Conservation (phyloP, 2,888 invertebrate species). For the Melinaea marsaeus region DNA sequence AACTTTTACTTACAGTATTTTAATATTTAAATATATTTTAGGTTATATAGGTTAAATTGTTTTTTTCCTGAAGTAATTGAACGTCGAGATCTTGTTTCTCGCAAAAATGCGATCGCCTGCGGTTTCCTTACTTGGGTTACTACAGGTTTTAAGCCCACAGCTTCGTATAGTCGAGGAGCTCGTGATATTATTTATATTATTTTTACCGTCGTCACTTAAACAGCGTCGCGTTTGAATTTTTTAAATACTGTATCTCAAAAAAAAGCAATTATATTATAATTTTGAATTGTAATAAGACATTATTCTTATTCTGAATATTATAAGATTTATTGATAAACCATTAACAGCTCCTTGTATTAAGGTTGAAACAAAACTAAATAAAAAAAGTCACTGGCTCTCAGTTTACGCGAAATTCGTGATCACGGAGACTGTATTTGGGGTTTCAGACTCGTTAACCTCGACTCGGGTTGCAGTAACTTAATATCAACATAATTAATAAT, state of each 20-base stretch:
- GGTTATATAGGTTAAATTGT: slow-evolving; percentile 3
- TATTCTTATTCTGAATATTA: no score
- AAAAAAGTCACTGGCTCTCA: neutral
- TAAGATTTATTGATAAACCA: no score
- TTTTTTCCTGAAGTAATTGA: slow-evolving; percentile 28
- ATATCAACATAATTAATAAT: slow-evolving; percentile 15
- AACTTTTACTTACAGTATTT: neutral
- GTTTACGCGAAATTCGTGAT: slow-evolving; percentile 21
- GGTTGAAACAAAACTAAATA: neutral
- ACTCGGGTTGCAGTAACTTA: slow-evolving; percentile 18
- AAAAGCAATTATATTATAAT: no score
- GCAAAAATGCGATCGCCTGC: slow-evolving; percentile 55
- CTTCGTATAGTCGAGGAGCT: neutral
- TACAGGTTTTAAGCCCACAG: slow-evolving; percentile 48
- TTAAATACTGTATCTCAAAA: no score
- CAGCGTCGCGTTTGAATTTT: no score
- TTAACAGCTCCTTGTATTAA: neutral
- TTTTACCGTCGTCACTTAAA: no score
- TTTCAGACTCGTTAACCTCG: slow-evolving; percentile 29
- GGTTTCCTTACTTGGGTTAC: slow-evolving; percentile 47
- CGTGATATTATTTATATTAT: no score
- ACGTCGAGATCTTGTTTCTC: slow-evolving; percentile 50
- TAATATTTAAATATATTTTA: slow-evolving; percentile 1
- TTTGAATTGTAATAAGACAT: no score
- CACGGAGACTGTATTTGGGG: slow-evolving; percentile 39